Evolutionary conservation across 2,888 invertebrate species (phyloP).

Genomic region (Pammene fasciana): DNA sequence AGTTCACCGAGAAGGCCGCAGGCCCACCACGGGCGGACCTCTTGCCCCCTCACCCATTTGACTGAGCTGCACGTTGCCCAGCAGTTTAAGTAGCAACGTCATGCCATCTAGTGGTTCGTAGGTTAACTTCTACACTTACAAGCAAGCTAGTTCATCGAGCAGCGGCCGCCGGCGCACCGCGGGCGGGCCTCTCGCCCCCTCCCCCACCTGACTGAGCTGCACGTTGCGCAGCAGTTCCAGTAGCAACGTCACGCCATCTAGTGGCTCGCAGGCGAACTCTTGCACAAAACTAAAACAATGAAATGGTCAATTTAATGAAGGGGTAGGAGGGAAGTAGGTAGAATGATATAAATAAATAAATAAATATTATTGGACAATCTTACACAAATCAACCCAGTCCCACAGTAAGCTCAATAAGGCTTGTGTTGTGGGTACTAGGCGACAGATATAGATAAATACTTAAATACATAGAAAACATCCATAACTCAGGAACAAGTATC

Average conservation of each 20-base stretch:
- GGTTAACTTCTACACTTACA: no score
- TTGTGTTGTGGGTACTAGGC: no score
- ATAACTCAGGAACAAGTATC: no score
- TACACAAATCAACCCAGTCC: no score
- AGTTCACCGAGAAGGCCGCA: slow-evolving; percentile 93
- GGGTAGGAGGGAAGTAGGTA: neutral
- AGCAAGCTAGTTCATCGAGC: slow-evolving; percentile 93
- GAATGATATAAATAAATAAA: no score
- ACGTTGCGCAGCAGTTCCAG: slow-evolving; percentile 93
- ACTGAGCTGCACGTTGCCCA: slow-evolving; percentile 93
- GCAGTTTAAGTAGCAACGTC: slow-evolving; percentile 91
- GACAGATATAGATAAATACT: no score
- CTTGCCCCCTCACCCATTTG: no score
- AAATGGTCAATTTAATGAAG: slow-evolving; percentile 8
- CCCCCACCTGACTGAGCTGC: slow-evolving; percentile 90
- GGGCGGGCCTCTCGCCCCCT: slow-evolving; percentile 84
- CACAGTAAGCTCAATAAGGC: no score
- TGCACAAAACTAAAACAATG: slow-evolving; percentile 91
- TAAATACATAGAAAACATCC: no score
- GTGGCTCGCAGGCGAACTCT: slow-evolving; percentile 94
- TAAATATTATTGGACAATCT: no score
- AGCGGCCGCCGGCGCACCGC: slow-evolving; percentile 88
- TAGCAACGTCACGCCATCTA: slow-evolving; percentile 93
- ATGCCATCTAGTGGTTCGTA: no score
- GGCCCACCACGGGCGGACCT: slow-evolving; percentile 85